These are phyloP conservation scores for Lycaena phlaeas DNA, from an alignment of 2,888 invertebrate species.

Conservation along the genomic window DNA sequence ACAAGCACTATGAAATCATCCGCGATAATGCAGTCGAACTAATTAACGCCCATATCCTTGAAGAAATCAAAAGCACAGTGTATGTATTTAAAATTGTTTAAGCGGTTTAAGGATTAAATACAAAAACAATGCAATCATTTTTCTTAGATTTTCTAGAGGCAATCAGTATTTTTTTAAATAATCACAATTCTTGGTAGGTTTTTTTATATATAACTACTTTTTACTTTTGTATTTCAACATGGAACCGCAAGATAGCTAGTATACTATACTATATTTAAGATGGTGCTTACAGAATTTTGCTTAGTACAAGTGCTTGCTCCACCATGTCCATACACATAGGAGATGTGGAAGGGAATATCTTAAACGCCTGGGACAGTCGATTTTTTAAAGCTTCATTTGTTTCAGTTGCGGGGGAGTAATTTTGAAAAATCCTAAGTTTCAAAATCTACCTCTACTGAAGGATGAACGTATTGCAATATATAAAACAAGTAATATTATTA, in stretches of 20 bases:
- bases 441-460: not conserved
- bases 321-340: no score
- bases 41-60: constrained; percentile 23
- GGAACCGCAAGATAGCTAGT: no score
- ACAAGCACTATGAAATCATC: constrained; percentile 20
- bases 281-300: no score
- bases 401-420: not conserved
- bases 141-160: not conserved
- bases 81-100: constrained; percentile 13
- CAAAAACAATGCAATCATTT: not conserved
- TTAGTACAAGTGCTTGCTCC: no score
- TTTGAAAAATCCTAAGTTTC: not conserved
- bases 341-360: no score
- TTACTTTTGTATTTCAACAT: no score
- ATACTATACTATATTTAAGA: no score
- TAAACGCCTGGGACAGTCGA: no score
- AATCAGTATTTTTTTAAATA: not conserved
- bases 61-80: constrained; percentile 26
- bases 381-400: no score
- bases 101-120: no score
- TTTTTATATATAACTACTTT: no score
- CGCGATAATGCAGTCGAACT: constrained; percentile 15
- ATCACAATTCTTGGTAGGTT: no score
- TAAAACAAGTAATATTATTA: not conserved
- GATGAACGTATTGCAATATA: not conserved